Conservation (phyloP, 2,797 vertebrate genomes). For the Spea hammondii region DNA sequence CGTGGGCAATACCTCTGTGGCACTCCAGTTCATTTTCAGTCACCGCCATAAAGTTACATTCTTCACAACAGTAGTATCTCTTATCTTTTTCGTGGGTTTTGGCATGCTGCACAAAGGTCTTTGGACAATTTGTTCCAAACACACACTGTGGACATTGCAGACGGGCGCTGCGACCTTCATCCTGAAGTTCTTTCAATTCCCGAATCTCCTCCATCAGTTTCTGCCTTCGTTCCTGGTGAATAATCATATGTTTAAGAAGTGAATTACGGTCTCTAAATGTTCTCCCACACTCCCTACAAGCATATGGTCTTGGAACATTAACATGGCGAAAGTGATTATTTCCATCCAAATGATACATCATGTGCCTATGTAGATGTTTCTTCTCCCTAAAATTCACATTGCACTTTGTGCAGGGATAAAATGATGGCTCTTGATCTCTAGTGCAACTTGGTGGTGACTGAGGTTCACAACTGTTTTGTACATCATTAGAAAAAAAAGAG, state of each 20-base stretch:
- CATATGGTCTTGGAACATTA: constrained; percentile 83
- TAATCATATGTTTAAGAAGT: constrained; percentile 90
- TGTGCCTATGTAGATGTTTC: constrained; percentile 89
- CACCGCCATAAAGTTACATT: constrained; percentile 81
- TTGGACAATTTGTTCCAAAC: constrained; percentile 81
- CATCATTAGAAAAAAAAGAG: constrained; percentile 76
- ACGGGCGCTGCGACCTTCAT: constrained; percentile 74
- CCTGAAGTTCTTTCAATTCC: constrained; percentile 78
- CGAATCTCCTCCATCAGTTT: constrained; percentile 88
- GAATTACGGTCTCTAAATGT: constrained; percentile 89
- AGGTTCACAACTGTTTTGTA: constrained; percentile 74
- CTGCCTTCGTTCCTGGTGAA: constrained; percentile 86
- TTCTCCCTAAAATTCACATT: constrained; percentile 92
- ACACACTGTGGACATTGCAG: constrained; percentile 79
- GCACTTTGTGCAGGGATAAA: constrained; percentile 89
- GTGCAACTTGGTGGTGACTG: constrained; percentile 75
- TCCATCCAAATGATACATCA: constrained; percentile 96
- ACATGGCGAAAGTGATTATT: constrained; percentile 89
- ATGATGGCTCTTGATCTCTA: constrained; percentile 79
- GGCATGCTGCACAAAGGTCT: constrained; percentile 82
- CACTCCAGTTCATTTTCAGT: constrained; percentile 82
- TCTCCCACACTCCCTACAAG: constrained; percentile 91
- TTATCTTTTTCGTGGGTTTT: constrained; percentile 84
- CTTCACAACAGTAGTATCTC: constrained; percentile 81
- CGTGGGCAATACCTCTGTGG: constrained; percentile 76